A percentile compares a stretch with the other conserved stretches of the same genome.
These are phyloP conservation scores for Oriolus oriolus DNA, from an alignment of 2,113 vertebrate species.

Conservation along the genomic window DNA sequence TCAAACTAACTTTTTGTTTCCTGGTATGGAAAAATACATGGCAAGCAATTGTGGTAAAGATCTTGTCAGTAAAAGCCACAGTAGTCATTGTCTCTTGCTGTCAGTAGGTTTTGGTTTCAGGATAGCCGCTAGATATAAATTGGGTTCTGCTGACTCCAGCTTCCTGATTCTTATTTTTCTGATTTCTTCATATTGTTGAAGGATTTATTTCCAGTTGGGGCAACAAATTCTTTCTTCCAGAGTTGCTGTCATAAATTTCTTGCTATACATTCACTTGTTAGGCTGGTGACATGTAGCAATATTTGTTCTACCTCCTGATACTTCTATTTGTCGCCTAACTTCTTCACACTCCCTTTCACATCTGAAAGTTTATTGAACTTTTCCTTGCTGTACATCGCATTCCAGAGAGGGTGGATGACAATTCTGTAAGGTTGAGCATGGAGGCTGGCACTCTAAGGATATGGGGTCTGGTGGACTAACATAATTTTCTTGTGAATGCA, in stretches of 20 bases:
- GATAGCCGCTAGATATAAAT: not conserved
- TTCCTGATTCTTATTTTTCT: not conserved
- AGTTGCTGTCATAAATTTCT: constrained; percentile 23
- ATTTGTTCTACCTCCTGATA: constrained; percentile 17
- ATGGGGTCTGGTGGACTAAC: not conserved
- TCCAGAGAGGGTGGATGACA: not conserved
- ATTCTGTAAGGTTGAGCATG: not conserved
- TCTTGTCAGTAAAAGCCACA: not conserved
- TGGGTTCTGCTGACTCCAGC: not conserved
- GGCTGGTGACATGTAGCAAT: constrained; percentile 11
- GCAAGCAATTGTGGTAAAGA: not conserved
- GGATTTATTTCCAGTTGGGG: constrained; percentile 1
- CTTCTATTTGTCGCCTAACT: constrained; percentile 1
- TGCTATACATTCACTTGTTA: not conserved
- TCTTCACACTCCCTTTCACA: constrained; percentile 17
- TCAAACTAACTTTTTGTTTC: not conserved
- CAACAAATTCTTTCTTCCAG: not conserved
- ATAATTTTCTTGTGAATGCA: not conserved
- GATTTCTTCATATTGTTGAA: constrained; percentile 17
- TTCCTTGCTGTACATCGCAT: not conserved
- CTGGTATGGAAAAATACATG: not conserved
- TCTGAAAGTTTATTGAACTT: constrained; percentile 35
- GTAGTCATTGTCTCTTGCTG: not conserved
- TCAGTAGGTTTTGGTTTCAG: not conserved
- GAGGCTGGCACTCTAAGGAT: not conserved